Conservation (phyloP, 2,888 invertebrate species). For the Polylopha cassiicola region DNA sequence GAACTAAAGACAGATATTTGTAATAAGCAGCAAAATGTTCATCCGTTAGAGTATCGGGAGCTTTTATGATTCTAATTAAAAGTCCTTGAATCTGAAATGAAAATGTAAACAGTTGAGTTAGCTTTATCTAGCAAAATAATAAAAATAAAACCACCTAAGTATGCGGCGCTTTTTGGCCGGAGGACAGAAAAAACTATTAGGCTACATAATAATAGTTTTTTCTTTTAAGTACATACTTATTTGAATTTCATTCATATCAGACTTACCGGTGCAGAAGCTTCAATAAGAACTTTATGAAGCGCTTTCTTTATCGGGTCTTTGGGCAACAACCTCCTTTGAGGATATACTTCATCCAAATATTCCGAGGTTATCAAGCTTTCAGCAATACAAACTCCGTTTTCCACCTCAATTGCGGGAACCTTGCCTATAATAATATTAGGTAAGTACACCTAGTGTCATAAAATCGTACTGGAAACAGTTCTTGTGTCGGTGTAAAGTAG, state of each 20-base stretch:
- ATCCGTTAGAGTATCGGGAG: conserved; percentile 44
- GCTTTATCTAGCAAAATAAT: too few relatives aligned
- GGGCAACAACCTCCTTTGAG: conserved; percentile 79
- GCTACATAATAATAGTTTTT: too few relatives aligned
- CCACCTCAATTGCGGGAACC: conserved; percentile 86
- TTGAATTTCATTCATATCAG: not conserved
- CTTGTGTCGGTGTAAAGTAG: too few relatives aligned
- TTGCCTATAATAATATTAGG: conserved; percentile 64
- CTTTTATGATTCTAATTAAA: conserved; percentile 38
- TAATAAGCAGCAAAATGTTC: conserved; percentile 38
- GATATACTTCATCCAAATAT: conserved; percentile 87
- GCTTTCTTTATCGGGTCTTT: conserved; percentile 82
- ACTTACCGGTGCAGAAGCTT: conserved; percentile 56
- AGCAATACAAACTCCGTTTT: conserved; percentile 80
- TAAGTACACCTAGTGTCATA: not conserved
- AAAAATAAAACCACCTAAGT: too few relatives aligned
- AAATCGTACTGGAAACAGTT: not conserved
- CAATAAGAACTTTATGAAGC: conserved; percentile 82
- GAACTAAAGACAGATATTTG: conserved; percentile 77
- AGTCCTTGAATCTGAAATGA: conserved; percentile 44
- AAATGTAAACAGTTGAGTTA: not conserved
- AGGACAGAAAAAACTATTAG: too few relatives aligned
- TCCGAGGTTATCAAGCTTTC: conserved; percentile 89
- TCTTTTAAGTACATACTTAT: not conserved
- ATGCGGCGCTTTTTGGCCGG: too few relatives aligned